Conservation (phyloP, 2,113 vertebrate genomes). For the Myrmecophaga tridactyla region DNA sequence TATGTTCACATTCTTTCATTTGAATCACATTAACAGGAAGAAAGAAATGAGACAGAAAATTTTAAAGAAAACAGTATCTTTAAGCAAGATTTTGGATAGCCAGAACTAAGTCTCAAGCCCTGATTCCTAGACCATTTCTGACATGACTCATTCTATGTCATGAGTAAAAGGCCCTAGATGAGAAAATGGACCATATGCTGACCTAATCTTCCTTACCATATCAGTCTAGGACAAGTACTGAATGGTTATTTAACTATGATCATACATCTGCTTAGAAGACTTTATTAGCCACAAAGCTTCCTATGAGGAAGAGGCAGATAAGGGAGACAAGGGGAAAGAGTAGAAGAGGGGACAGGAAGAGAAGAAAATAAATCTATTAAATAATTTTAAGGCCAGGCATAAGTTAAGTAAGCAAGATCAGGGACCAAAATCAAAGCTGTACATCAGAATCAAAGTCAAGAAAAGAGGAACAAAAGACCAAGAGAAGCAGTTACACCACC, state of each 20-base stretch:
- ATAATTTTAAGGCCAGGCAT: not conserved
- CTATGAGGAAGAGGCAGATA: not conserved
- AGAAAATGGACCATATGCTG: not conserved
- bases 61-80: no score
- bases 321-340: not conserved
- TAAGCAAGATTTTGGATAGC: not conserved
- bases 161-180: not conserved
- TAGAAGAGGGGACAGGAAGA: not conserved
- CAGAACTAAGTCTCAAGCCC: not conserved
- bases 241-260: not conserved
- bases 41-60: not conserved
- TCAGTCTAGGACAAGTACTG: not conserved
- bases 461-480: constrained; percentile 1
- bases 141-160: not conserved
- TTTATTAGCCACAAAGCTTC: not conserved
- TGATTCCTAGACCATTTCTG: not conserved
- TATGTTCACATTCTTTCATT: constrained; percentile 25
- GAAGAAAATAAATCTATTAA: constrained; percentile 36
- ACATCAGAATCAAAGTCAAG: constrained; percentile 14
- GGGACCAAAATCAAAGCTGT: not conserved
- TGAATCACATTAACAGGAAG: constrained; percentile 17
- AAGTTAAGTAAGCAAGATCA: not conserved
- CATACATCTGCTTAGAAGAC: not conserved
- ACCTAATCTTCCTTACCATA: not conserved
- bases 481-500: not conserved